Evolutionary conservation across 2,797 vertebrate species (phyloP), one percentile per base, ranked within the genome.

Genomic region (Acridotheres tristis): DNA sequence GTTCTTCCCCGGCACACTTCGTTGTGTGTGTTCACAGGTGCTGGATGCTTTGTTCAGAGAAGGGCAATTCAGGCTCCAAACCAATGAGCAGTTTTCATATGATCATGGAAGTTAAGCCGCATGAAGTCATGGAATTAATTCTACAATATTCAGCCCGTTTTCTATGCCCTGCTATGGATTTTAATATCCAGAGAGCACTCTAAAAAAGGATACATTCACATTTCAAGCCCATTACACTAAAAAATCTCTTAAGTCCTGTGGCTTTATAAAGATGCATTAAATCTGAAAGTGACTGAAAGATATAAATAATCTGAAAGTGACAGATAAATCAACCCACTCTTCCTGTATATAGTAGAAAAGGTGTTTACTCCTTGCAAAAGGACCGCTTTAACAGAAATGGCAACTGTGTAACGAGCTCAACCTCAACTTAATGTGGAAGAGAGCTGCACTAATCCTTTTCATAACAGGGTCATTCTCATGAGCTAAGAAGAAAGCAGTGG

Each of bases 11-110:
- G 65, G 34, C 16, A 13, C 3, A 45, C 26, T 12, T 63, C 1
- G 0, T 0, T 23, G 8, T 2, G 0, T 18, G 3, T 17, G 9
- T 27, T 66, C 1, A 2, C 1, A 23, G 34, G 21, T 45, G 12
- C 13, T 4, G 45, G 85, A 51, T 13, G 14, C 73, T 73, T 51
- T 53, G 32, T 4, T 40, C 23, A 4, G 26, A 9, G 36, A 16
- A 38, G 4, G 15, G 21, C 40, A 34, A 58, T 47, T 77, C 11
- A 32, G 30, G 36, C n/a, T 78, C 36, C n/a, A 71, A 72, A 77
- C 9, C 43, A 32, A 58, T 20, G 6, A 62, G 12, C 9, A 29
- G 1, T 43, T 73, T 42, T 30, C 27, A 57, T 50, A 58, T 61
- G 54, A 42, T 23, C 23, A 29, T 14, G 4, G 30, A 62, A 51